Evolutionary conservation across 2,797 vertebrate species (phyloP), one percentile per base, ranked within the genome.

Genomic region (Podarcis siculus): DNA sequence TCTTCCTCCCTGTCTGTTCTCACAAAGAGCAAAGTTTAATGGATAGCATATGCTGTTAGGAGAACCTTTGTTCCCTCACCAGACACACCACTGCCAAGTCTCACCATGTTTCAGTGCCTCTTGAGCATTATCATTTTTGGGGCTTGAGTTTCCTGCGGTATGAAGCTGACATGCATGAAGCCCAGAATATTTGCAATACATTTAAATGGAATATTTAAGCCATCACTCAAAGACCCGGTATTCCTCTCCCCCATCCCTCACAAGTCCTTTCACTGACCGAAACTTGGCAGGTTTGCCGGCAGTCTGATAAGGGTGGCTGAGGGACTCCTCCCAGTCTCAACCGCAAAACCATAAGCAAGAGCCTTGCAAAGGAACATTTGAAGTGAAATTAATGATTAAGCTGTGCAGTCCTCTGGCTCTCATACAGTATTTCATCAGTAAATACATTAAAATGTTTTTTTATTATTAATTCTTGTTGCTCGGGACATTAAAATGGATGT

Each of bases 181-280:
- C 92, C 88, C 87, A 86, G 91, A 95, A 94, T 93, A 92, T 92
- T 93, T 92, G 93, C 64, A 73, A 71, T 67, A 89, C 83, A 75
- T 95, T 91, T 81, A 92, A 94, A 95, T 91, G 90, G 93, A 96
- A 96, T 95, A 94, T 93, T 89, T 93, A 91, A 96, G 90, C 89
- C 91, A 93, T 92, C 89, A 91, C 85, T 94, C 91, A 79, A 67
- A 89, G 21, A 37, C 2, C 81, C 37, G 32, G 77, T 93, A 95
- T 96, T 95, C 94, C 21, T 27, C n/a, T 15, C n/a, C n/a, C 71
- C 71, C 13, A 21, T 39, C 35, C 49, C 10, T 15, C 49, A 55
- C 78, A 89, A 94, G 90, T 92, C 73, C 83, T 91, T 94, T 85
- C 87, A 87, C 83, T 89, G 91, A 95, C 84, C 1, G 78, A 95